A percentile compares a stretch with the other conserved stretches of the same genome.
Conservation (phyloP, 2,797 vertebrate species). For the Lutjanus argentimaculatus region DNA sequence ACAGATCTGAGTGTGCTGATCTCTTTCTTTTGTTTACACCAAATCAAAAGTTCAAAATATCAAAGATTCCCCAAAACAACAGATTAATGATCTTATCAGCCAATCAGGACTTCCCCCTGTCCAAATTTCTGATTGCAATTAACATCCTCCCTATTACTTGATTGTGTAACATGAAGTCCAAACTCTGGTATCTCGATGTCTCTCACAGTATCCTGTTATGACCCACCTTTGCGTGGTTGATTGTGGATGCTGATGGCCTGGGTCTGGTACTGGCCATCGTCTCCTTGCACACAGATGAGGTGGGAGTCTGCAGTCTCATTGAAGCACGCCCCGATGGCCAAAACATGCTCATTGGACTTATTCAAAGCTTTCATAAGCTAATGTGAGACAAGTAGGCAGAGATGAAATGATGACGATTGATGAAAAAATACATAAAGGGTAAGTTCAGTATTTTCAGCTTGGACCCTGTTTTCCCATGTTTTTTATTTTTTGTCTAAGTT, state of each 20-base stretch:
- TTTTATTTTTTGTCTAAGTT: no score
- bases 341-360: slow-evolving; percentile 97
- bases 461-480: no score
- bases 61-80: not conserved
- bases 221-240: slow-evolving; percentile 94
- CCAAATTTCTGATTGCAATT: no score
- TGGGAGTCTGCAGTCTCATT: slow-evolving; percentile 97
- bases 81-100: not conserved
- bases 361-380: slow-evolving; percentile 98
- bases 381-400: slow-evolving; percentile 15
- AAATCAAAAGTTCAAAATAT: not conserved
- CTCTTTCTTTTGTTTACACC: not conserved
- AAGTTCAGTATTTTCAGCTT: no score
- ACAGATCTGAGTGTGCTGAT: not conserved
- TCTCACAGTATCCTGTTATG: not conserved
- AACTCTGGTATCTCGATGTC: no score
- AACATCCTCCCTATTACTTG: not conserved
- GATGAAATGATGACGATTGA: not conserved
- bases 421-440: not conserved
- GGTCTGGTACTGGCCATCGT: slow-evolving; percentile 97
- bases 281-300: slow-evolving; percentile 97
- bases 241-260: slow-evolving; percentile 99
- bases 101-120: not conserved
- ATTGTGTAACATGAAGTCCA: not conserved
- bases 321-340: slow-evolving; percentile 97